Conservation (phyloP, 2,113 vertebrate genomes). For the Cyanoramphus novaezelandiae region DNA sequence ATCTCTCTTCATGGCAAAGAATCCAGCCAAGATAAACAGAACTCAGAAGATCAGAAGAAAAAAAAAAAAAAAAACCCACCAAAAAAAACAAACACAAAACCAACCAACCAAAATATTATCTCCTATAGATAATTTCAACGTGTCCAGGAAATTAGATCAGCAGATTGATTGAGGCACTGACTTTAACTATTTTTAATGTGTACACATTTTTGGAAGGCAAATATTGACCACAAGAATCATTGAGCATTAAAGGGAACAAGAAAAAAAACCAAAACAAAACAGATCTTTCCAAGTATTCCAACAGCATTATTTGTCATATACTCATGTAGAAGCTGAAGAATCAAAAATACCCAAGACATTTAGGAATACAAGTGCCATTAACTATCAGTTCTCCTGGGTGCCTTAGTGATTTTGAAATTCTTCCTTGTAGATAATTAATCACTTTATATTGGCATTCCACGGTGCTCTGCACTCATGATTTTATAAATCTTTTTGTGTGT, state of each 20-base stretch:
- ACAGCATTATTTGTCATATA: neutral
- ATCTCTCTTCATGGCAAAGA: neutral
- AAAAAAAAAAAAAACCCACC: neutral
- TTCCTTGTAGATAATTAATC: neutral
- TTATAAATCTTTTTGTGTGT: neutral
- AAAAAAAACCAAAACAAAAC: neutral
- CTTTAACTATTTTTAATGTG: neutral
- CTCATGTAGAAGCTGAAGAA: neutral
- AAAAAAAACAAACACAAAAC: neutral
- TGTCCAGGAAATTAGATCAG: neutral
- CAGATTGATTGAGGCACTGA: neutral
- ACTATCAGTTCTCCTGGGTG: neutral
- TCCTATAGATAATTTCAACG: neutral
- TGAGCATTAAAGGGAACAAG: neutral
- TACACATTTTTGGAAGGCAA: neutral
- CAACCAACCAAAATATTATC: neutral
- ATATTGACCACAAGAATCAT: neutral
- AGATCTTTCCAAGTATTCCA: neutral
- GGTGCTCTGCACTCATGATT: neutral
- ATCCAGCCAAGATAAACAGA: neutral
- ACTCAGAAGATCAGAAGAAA: neutral
- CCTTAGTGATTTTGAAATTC: neutral
- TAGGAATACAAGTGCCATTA: neutral
- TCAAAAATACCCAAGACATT: neutral
- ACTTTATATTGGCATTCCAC: neutral